phyloP scores from a whole-genome alignment of 2,888 invertebrate genomes.

The Camponotus fellah region DNA sequence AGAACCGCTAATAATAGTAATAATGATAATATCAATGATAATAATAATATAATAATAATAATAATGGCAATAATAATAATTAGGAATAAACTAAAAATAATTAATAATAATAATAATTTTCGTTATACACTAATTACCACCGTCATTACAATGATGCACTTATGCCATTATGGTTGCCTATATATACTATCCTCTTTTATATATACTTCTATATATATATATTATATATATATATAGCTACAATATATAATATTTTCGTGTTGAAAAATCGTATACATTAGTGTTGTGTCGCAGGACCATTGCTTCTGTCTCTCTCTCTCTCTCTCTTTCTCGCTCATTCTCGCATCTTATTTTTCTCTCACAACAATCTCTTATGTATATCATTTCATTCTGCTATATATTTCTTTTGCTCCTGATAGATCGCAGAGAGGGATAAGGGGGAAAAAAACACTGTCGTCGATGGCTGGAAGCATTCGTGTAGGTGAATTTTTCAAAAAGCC shows the following conservation, averaged over 20 bases:
- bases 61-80: slow-evolving; percentile 65
- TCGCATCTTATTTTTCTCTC: slow-evolving; percentile 52
- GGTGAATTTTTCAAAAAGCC: neutral
- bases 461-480: slow-evolving; percentile 68
- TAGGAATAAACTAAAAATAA: slow-evolving; percentile 64
- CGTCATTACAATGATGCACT: slow-evolving; percentile 82
- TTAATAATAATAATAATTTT: slow-evolving; percentile 68
- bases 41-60: slow-evolving; percentile 63
- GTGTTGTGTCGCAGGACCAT: slow-evolving; percentile 86
- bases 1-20: slow-evolving; percentile 64
- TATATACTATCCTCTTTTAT: slow-evolving; percentile 84
- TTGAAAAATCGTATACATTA: slow-evolving; percentile 87
- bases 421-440: slow-evolving; percentile 64
- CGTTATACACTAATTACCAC: slow-evolving; percentile 76
- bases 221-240: slow-evolving; percentile 83
- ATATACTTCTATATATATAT: slow-evolving; percentile 79
- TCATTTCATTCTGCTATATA: slow-evolving; percentile 44
- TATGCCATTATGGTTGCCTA: slow-evolving; percentile 82
- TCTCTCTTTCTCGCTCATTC: slow-evolving; percentile 32
- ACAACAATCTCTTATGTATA: slow-evolving; percentile 36
- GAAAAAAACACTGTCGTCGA: slow-evolving; percentile 59
- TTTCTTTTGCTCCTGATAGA: slow-evolving; percentile 54
- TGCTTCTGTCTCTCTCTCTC: slow-evolving; percentile 74
- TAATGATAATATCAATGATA: slow-evolving; percentile 55
- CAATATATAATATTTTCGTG: slow-evolving; percentile 86